Base-by-base conservation (phyloP, 2,113 vertebrate species). In the Limnothrissa miodon region DNA sequence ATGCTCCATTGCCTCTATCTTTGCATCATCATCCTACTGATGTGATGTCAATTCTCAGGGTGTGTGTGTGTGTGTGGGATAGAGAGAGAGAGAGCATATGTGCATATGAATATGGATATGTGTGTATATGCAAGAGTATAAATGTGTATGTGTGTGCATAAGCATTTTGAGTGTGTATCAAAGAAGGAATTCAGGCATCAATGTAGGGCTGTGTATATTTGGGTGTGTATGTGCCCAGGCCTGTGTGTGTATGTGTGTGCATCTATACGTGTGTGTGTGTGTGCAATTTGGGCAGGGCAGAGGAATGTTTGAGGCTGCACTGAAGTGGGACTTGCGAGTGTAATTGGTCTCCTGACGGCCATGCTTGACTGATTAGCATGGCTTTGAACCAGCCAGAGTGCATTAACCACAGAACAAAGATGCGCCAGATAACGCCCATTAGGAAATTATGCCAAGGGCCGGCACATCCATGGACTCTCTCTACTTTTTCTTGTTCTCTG, bases 311-410 rank as follows among this genome's bases (percentile, higher is more conserved):
- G 17, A 78, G 74, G 25, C 56, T 66, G 5, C 66, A 59, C 90
- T 91, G 87, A 92, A 92, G 91, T 89, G 89, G 82, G 86, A 86
- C 91, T 91, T 90, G 86, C 84, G 29, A 91, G 90, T 89, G 89
- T 93, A 92, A 93, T 94, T 93, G 92, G 93, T 92, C 92, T 94
- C 92, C 90, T 90, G 92, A 92, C 92, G 91, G 92, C 91, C 90
- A 87, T 88, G 87, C 66, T 78, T 87, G 78, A 79, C 88, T 92
- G 81, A 93, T 94, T 93, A 93, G 90, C 92, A 93, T 91, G 89
- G 85, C 91, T 94, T 94, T 94, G 94, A 94, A 93, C 91, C 87
- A 88, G 90, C 89, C 87, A 88, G 86, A 88, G 84, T 89, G 88
- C 87, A 92, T 95, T 93, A 92, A 82, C 85, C 87, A 74, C 39